phyloP scores from a whole-genome alignment of 1,140 invertebrate species.

The Saccostrea echinata region DNA sequence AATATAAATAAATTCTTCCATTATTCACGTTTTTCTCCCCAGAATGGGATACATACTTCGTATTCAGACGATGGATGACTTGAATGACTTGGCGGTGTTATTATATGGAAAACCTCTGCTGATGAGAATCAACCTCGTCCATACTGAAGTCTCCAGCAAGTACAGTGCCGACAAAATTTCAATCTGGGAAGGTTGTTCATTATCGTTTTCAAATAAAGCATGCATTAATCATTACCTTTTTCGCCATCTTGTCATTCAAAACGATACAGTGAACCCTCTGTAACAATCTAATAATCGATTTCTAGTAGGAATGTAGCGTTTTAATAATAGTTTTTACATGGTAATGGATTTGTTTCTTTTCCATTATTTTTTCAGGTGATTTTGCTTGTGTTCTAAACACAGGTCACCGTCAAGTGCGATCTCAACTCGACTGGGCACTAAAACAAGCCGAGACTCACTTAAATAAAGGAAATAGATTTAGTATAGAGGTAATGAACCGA shows the following conservation, averaged over 20 bases:
- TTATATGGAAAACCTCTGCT: conserved; percentile 54
- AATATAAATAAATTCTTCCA: too few species aligned
- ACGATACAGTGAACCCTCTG: neutral
- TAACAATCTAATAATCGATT: neutral
- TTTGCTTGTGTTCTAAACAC: conserved; percentile 61
- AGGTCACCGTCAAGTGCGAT: conserved; percentile 54
- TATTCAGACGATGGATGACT: conserved; percentile 53
- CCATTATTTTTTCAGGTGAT: conserved; percentile 57
- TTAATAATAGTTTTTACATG: neutral
- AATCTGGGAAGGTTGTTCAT: conserved; percentile 59
- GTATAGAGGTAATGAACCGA: conserved; percentile 54
- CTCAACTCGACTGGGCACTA: conserved; percentile 49
- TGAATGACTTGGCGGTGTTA: conserved; percentile 52
- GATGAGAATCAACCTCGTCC: conserved; percentile 59
- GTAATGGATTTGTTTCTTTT: neutral
- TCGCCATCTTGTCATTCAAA: neutral
- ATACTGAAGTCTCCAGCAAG: conserved; percentile 63
- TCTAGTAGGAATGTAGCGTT: neutral
- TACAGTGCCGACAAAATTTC: conserved; percentile 64
- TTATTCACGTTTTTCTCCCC: neutral
- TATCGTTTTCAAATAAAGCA: neutral
- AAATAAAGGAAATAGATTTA: conserved; percentile 52
- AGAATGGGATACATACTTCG: conserved; percentile 57
- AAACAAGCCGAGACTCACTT: conserved; percentile 51
- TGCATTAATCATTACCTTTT: neutral